A percentile compares a stretch with the other conserved stretches of the same genome.
Evolutionary conservation across 2,113 vertebrate species (phyloP).

Genomic region (Fregetta grallaria): DNA sequence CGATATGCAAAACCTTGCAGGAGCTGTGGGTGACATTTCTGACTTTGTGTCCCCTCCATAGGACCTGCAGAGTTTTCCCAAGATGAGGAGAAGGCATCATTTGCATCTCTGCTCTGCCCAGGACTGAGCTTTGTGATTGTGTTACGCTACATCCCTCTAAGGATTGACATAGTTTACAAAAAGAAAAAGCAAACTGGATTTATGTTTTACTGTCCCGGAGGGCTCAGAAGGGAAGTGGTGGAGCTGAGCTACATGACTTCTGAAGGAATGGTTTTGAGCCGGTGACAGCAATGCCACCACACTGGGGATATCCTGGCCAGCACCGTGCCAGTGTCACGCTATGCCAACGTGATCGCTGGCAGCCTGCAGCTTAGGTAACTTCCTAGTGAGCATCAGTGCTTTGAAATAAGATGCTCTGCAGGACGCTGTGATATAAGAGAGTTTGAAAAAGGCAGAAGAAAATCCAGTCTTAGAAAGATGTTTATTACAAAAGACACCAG

Average conservation of each 20-base stretch:
- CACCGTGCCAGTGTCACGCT: fast-evolving
- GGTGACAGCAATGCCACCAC: background rate
- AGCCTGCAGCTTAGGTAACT: background rate
- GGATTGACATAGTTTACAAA: background rate
- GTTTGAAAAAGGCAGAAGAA: background rate
- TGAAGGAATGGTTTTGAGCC: background rate
- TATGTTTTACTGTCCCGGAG: background rate
- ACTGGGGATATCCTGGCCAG: background rate
- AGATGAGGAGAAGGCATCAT: background rate
- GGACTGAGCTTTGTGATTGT: background rate
- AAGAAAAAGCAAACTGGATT: background rate
- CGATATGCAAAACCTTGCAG: background rate
- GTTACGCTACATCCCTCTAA: background rate
- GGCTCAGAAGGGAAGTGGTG: background rate
- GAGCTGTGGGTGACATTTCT: background rate
- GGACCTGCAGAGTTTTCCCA: background rate
- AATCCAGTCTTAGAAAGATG: background rate
- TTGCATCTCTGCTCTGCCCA: background rate
- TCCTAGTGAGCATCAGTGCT: background rate
- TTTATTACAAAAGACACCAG: background rate
- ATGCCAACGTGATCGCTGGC: fast-evolving
- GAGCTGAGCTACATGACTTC: background rate
- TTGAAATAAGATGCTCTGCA: background rate
- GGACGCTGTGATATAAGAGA: background rate
- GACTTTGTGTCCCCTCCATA: background rate